Percentiles rank a stretch among this genome's conserved stretches.
Evolutionary conservation across 2,113 vertebrate species (phyloP).

Genomic region (Eclectus roratus): DNA sequence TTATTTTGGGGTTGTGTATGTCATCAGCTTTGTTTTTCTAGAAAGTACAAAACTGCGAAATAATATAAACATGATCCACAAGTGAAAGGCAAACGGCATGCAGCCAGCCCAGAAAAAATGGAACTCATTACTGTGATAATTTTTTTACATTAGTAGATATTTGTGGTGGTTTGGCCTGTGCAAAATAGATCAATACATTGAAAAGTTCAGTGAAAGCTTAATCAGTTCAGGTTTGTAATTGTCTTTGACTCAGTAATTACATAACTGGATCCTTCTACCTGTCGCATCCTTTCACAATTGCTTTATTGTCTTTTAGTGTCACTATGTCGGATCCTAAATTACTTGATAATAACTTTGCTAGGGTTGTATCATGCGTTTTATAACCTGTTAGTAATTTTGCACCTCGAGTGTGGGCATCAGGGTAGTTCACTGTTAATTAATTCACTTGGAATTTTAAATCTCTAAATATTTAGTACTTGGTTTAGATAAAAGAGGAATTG

Average conservation of each 20-base stretch:
- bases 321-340: background rate
- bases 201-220: background rate
- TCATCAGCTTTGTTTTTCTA: background rate
- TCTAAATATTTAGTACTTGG: background rate
- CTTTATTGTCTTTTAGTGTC: background rate
- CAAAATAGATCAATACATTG: background rate
- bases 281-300: background rate
- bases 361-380: background rate
- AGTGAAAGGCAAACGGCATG: background rate
- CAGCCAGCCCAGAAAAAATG: background rate
- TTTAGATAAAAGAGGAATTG: background rate
- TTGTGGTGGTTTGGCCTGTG: background rate
- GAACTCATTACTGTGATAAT: background rate
- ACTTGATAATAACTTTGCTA: background rate
- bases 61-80: background rate
- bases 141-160: background rate
- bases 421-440: background rate
- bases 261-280: background rate
- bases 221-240: background rate
- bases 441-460: background rate
- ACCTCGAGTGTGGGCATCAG: background rate
- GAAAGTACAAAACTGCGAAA: background rate
- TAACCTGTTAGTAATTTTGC: background rate
- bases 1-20: background rate
- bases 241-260: background rate